Base-by-base conservation (phyloP, 2,888 invertebrate genomes). In the Hypsopygia costalis region DNA sequence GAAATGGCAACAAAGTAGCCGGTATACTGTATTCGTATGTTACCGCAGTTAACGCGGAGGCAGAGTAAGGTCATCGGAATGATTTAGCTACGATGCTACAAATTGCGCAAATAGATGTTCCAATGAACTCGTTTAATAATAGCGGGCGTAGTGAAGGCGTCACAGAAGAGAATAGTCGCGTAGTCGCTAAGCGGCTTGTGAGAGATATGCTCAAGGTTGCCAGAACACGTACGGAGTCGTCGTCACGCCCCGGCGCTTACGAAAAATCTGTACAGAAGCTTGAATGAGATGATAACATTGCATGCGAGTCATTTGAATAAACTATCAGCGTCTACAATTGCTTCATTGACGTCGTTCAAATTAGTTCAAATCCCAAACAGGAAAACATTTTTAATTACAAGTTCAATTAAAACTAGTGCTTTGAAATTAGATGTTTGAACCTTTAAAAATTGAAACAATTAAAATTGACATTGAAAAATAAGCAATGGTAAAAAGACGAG, bases 71-170 rank as follows among this genome's bases (percentile, higher is more conserved):
- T 83, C 82, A 78, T 76, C 75, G 67, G 72, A 78, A 81, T 80
- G 74, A 69, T 76, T 72, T 74, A 70, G 77, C 71, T 67, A 75
- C 72, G 75, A 78, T 78, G 77, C 69, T 81, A 77, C 75, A 76
- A 81, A 87, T 88, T 86, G 83, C 87, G 82, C 82, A 85, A 88
- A 87, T 86, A 86, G 87, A 87, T 81, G 85, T 85, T 87, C 87
- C 87, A 87, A 85, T 87, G 87, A 87, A 87, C 86, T 88, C 85
- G 77, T 85, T 83, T 83, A 87, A 81, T 85, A 83, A 85, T 86
- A 87, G 86, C 80, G 56, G 73, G 75, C 79, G 81, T 81, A 80
- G 81, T 71, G 85, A 77, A 71, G 81, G 79, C 80, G 81, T 77
- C 76, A 71, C 72, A 64, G 66, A 69, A 70, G 69, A 74, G 62